Percentiles rank a stretch among this genome's conserved stretches.
phyloP scores from a whole-genome alignment of 2,113 vertebrate species.

The Microcebus jonahi region DNA sequence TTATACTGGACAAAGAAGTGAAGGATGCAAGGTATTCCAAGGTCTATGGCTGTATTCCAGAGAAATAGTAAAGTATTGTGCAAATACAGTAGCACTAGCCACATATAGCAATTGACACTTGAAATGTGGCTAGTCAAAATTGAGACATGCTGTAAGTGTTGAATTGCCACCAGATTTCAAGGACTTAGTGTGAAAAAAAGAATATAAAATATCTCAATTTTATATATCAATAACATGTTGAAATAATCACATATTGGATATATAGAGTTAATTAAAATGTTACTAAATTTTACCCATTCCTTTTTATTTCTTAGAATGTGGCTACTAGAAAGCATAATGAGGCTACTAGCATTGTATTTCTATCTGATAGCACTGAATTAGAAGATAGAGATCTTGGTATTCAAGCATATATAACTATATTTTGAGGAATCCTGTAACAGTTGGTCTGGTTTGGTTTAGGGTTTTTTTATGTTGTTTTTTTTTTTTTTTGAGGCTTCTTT shows the following conservation, averaged over 20 bases:
- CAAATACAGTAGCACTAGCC: background rate
- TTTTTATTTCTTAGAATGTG: slow-evolving; percentile 17
- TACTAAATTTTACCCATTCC: background rate
- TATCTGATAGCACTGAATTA: background rate
- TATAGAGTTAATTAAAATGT: background rate
- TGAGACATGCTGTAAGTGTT: background rate
- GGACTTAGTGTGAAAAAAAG: background rate
- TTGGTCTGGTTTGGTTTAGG: background rate
- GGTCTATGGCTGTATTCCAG: background rate
- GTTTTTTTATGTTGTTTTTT: background rate
- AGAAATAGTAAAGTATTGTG: background rate
- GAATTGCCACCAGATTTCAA: background rate
- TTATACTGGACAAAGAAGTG: background rate
- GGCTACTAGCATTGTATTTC: background rate
- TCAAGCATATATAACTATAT: background rate
- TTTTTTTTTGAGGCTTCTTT: slow-evolving; percentile 14
- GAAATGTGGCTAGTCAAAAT: background rate
- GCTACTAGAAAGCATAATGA: background rate
- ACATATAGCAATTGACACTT: background rate
- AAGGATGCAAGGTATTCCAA: background rate
- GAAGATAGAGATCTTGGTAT: background rate
- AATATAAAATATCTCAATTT: background rate
- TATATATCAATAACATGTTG: background rate
- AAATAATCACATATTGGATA: background rate
- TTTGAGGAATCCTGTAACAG: background rate